Evolutionary conservation across 2,888 invertebrate species (phyloP).

Genomic region (Ypsolopha scabrella): DNA sequence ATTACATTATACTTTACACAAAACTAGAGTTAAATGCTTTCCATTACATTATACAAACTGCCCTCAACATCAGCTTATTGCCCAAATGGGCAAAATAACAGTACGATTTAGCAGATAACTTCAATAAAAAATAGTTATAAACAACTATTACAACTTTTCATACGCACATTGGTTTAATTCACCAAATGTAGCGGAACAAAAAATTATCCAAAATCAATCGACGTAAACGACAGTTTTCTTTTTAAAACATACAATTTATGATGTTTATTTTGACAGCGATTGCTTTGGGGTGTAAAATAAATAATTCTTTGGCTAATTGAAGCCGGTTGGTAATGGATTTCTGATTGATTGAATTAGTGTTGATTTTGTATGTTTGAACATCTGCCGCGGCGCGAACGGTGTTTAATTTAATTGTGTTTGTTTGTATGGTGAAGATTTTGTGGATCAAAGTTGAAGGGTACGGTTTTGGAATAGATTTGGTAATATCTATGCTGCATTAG

Average conservation of each 20-base stretch:
- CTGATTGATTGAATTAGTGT: slow-evolving; percentile 10
- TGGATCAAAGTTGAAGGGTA: too few species aligned
- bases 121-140: slow-evolving; percentile 7
- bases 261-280: background rate
- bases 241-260: background rate
- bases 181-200: slow-evolving; percentile 10
- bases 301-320: slow-evolving; percentile 13
- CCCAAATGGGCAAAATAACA: slow-evolving; percentile 4
- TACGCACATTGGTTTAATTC: slow-evolving; percentile 7
- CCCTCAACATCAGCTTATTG: slow-evolving; percentile 5
- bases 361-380: slow-evolving; percentile 9
- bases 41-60: background rate
- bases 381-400: slow-evolving; percentile 5
- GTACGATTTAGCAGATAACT: slow-evolving; percentile 10
- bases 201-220: background rate
- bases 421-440: slow-evolving; percentile 3
- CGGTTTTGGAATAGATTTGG: too few species aligned
- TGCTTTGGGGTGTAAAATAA: slow-evolving; percentile 14
- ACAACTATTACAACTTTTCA: slow-evolving; percentile 5
- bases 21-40: background rate
- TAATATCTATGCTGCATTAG: too few species aligned
- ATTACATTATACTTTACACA: background rate
- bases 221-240: background rate
- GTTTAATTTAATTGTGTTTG: slow-evolving; percentile 8
- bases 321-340: slow-evolving; percentile 4